phyloP scores from a whole-genome alignment of 2,888 invertebrate species.

The Stenurella melanura region DNA sequence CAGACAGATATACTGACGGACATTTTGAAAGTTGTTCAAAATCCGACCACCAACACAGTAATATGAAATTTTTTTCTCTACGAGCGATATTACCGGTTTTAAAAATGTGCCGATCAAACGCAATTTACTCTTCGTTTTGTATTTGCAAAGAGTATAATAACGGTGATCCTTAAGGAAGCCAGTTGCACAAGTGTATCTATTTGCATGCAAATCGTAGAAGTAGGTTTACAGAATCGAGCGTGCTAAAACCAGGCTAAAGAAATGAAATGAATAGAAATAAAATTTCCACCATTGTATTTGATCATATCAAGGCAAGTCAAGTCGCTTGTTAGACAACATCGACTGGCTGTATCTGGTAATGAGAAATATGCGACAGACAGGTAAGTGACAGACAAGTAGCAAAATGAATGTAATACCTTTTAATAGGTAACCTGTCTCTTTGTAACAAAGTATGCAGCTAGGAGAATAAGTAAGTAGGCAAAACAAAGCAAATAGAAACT shows the following conservation, averaged over 20 bases:
- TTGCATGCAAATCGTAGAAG: not conserved
- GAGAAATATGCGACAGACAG: conserved; percentile 16
- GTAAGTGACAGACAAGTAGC: conserved; percentile 27
- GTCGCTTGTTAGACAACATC: conserved; percentile 11
- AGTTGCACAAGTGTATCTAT: not conserved
- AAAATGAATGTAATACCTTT: conserved; percentile 30
- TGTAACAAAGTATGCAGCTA: conserved; percentile 4
- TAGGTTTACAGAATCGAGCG: not conserved
- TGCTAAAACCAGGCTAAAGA: not conserved
- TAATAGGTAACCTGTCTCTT: conserved; percentile 12
- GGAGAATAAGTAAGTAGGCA: not conserved
- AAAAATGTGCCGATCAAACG: no score
- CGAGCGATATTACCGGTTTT: no score
- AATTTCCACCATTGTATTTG: conserved; percentile 4
- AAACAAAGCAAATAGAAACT: conserved; percentile 13
- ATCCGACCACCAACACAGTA: no score
- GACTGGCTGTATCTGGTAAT: conserved; percentile 23
- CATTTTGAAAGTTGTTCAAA: no score
- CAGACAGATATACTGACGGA: no score
- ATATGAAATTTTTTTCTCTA: no score
- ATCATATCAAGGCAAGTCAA: conserved; percentile 22
- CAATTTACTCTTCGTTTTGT: no score
- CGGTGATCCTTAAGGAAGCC: not conserved
- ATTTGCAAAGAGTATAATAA: no score
- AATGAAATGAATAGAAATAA: not conserved